phyloP scores from a whole-genome alignment of 2,888 invertebrate genomes.

The Lagria hirta region DNA sequence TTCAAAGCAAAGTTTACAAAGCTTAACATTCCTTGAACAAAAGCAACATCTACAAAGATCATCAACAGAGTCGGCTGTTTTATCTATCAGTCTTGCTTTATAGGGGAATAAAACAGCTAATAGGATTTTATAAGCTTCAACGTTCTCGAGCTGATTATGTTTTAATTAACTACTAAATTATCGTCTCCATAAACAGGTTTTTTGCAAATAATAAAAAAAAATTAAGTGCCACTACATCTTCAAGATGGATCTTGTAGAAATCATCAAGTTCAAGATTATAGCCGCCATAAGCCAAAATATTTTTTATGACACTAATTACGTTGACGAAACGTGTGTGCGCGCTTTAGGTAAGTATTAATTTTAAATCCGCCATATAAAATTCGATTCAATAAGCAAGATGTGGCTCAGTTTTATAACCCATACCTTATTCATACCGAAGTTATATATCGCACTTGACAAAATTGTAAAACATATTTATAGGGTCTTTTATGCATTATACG shows the following conservation, averaged over 20 bases:
- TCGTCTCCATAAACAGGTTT: slow-evolving; percentile 9
- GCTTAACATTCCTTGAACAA: too few species aligned
- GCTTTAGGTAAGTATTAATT: slow-evolving; percentile 32
- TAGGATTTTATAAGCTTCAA: slow-evolving; percentile 21
- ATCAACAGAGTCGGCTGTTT: too few species aligned
- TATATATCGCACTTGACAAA: slow-evolving; percentile 51
- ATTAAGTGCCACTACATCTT: slow-evolving; percentile 5
- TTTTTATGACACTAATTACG: slow-evolving; percentile 17
- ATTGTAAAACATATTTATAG: slow-evolving; percentile 53
- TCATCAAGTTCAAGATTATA: slow-evolving; percentile 12
- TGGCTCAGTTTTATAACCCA: slow-evolving; percentile 42
- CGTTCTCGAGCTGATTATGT: slow-evolving; percentile 20
- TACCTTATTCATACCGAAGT: slow-evolving; percentile 46
- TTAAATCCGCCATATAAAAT: slow-evolving; percentile 31
- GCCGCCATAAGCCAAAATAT: slow-evolving; percentile 15
- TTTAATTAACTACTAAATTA: slow-evolving; percentile 22
- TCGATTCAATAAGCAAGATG: slow-evolving; percentile 40
- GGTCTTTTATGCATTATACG: slow-evolving; percentile 50
- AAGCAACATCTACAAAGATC: too few species aligned
- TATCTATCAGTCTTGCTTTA: too few species aligned
- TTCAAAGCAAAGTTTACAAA: too few species aligned
- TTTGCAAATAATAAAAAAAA: slow-evolving; percentile 4
- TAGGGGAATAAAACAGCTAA: slow-evolving; percentile 14
- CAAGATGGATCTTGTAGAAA: slow-evolving; percentile 8
- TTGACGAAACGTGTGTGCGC: slow-evolving; percentile 20